These are phyloP conservation scores for Candidula unifasciata DNA, from an alignment of 2,888 invertebrate genomes.

Conservation along the genomic window DNA sequence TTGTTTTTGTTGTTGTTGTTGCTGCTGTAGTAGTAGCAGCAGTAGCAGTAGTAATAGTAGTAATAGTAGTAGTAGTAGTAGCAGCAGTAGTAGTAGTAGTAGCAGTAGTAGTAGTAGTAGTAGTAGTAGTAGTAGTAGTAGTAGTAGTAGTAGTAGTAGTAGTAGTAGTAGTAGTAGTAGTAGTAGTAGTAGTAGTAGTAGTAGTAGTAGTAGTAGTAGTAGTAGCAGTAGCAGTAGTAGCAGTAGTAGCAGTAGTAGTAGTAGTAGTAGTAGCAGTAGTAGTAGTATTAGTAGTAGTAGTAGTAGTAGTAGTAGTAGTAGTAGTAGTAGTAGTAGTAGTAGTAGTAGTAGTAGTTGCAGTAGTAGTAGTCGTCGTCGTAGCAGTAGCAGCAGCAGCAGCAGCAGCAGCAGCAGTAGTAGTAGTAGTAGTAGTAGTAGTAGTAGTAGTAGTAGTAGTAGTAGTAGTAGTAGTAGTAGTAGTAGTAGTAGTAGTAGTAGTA, in stretches of 20 bases:
- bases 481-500: no score
- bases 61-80: slow-evolving; percentile 18
- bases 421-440: not conserved
- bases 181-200: not conserved
- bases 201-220: not conserved
- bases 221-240: not conserved
- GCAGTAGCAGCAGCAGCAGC: not conserved
- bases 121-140: slow-evolving; percentile 24
- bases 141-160: slow-evolving; percentile 24
- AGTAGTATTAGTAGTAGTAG: no score
- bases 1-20: no score
- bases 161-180: not conserved
- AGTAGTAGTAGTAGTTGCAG: no score
- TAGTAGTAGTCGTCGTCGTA: no score
- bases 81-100: slow-evolving; percentile 17
- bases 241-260: slow-evolving; percentile 12
- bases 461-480: no score
- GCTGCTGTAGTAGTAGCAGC: slow-evolving; percentile 18
- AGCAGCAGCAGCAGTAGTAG: not conserved
- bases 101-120: slow-evolving; percentile 21
- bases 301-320: not conserved
- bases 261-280: no score
- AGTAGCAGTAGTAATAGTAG: slow-evolving; percentile 17
- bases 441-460: not conserved
- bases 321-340: not conserved